These are phyloP conservation scores for Galerucella pusilla DNA, from an alignment of 2,888 invertebrate genomes.

Conservation along the genomic window DNA sequence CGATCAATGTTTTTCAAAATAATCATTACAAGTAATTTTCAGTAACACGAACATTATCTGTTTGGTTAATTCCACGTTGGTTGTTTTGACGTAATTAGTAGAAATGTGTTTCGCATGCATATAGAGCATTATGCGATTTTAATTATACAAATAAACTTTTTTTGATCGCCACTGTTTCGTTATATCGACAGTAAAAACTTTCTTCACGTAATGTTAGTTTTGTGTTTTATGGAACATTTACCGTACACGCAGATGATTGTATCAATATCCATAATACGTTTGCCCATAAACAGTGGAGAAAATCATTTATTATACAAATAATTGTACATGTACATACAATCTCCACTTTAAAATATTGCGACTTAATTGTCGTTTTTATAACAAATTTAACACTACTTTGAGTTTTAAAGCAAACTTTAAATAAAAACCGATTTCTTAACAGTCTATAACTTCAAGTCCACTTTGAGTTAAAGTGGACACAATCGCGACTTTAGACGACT, in stretches of 20 bases:
- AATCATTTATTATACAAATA: neutral
- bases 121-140: slow-evolving; percentile 39
- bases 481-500: no score
- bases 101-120: slow-evolving; percentile 39
- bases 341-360: no score
- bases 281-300: neutral
- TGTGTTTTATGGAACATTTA: neutral
- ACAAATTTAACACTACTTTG: no score
- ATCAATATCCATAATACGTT: neutral
- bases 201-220: neutral
- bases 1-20: neutral
- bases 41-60: slow-evolving; percentile 19
- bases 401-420: no score
- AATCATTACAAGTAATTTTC: slow-evolving; percentile 8
- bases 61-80: slow-evolving; percentile 21
- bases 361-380: no score
- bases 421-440: no score
- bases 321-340: no score
- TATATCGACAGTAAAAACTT: neutral
- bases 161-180: neutral
- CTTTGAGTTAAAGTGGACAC: no score
- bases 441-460: no score
- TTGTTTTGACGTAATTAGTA: slow-evolving; percentile 24
- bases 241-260: neutral
- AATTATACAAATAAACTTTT: slow-evolving; percentile 35